Conservation (phyloP, 2,888 invertebrate species). For the Quadriops clusia region DNA sequence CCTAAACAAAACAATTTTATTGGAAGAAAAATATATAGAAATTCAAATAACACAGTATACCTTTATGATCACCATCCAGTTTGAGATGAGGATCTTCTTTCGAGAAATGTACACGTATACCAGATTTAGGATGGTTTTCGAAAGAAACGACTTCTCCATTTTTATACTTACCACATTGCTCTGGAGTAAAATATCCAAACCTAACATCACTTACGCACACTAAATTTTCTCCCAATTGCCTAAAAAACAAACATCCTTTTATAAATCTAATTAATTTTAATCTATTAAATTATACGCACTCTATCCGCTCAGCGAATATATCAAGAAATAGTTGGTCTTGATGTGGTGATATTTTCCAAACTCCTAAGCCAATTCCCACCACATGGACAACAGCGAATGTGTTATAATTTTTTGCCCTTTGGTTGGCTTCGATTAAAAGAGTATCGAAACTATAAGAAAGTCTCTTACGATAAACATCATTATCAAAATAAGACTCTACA, state of each 20-base stretch:
- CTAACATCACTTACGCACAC: conserved; percentile 19
- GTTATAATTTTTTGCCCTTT: conserved; percentile 31
- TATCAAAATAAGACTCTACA: conserved; percentile 28
- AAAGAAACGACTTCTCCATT: conserved; percentile 14
- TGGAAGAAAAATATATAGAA: conserved; percentile 10
- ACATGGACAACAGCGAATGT: conserved; percentile 35
- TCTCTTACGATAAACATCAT: conserved; percentile 33
- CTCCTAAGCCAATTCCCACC: conserved; percentile 26
- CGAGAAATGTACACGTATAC: conserved; percentile 24
- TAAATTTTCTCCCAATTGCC: conserved; percentile 14
- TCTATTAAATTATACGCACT: conserved; percentile 17
- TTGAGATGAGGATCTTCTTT: conserved; percentile 31
- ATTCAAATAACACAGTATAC: conserved; percentile 14
- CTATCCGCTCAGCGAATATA: conserved; percentile 21
- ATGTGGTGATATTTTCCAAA: conserved; percentile 20
- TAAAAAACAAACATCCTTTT: conserved; percentile 27
- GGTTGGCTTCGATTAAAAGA: conserved; percentile 35
- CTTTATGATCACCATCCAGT: conserved; percentile 21
- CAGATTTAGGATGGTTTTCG: conserved; percentile 14
- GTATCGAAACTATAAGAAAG: conserved; percentile 32
- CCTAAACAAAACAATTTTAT: conserved; percentile 22
- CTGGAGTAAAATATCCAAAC: conserved; percentile 27
- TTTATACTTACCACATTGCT: conserved; percentile 33
- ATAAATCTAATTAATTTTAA: too few relatives aligned
- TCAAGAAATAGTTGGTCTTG: conserved; percentile 22